Evolutionary conservation across 2,113 vertebrate genomes (phyloP).

Genomic region (Theropithecus gelada): DNA sequence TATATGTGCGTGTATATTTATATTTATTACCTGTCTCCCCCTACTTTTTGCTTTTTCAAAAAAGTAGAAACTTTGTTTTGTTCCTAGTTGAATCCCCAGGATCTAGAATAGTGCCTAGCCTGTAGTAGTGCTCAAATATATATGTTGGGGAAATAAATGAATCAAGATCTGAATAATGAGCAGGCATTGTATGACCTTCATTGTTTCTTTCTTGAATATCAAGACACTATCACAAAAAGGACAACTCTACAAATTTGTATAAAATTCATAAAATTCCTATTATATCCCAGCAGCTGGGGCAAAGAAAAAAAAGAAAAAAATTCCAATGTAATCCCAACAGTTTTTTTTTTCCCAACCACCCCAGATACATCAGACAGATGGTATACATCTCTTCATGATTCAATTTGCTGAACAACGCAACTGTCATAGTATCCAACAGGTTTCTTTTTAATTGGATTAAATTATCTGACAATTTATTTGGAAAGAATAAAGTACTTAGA

Average conservation of each 20-base stretch:
- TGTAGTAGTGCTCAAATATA: neutral
- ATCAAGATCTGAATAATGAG: neutral
- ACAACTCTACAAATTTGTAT: neutral
- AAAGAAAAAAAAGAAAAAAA: too few relatives aligned
- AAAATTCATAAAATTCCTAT: constrained; percentile 17
- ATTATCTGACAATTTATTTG: constrained; percentile 10
- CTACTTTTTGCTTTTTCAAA: neutral
- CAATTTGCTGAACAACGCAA: too few relatives aligned
- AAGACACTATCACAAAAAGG: neutral
- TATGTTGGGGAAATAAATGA: neutral
- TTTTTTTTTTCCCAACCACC: too few relatives aligned
- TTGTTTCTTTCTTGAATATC: neutral
- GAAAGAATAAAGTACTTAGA: neutral
- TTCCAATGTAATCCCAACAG: too few relatives aligned
- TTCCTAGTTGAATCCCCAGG: neutral
- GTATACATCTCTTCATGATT: too few relatives aligned
- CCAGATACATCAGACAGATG: too few relatives aligned
- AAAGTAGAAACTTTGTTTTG: neutral
- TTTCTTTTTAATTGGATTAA: neutral
- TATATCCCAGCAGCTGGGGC: neutral
- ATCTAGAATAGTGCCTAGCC: neutral
- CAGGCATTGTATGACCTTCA: neutral
- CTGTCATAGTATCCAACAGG: neutral
- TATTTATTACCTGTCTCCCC: neutral
- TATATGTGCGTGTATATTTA: neutral